Evolutionary conservation across 2,888 invertebrate species (phyloP), one percentile per base, ranked within the genome.

Genomic region (Machimus atricapillus): DNA sequence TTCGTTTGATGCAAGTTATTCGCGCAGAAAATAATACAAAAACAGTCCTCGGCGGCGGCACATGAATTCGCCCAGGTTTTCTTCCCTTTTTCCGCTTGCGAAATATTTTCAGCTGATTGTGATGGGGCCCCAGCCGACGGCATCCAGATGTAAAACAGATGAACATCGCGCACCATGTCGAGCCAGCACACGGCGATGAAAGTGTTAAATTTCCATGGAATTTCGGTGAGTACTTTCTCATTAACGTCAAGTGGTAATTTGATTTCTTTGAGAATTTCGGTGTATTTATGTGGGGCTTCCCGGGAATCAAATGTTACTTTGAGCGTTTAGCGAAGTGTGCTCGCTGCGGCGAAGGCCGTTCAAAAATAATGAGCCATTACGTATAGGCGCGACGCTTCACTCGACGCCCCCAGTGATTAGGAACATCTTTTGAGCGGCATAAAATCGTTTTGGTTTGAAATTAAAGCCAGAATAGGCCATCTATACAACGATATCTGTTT

Each of bases 1-100:
- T 85, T 85, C 34, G 85, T 85, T 85, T 85, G 85, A 85, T 85
- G 85, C 85, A 85, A 74, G 74, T 85, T 85, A 85, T 74, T 85
- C 74, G 74, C 43, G 85, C 85, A 83, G 83, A 83, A 83, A 66
- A 66, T 83, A 73, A 83, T 66, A 83, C 73, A 40, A 46, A 85
- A 85, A 85, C 73, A 74, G 74, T 43, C 43, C 76, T 76, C 76
- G 40, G n/a, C 12, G 74, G 74, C 40, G 34, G 76, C 40, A 76
- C 37, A 37, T 31, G 73, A 23, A 85, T 46, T 19, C 27, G 46
- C 23, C n/a, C 23, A 37, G 27, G 37, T 27, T 85, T 46, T 37
- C 34, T 27, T 66, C 58, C 58, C 82, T 82, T 82, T 82, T 82
- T 19, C 19, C 3, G 8, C 52, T n/a, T 58, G 66, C 3, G 14